phyloP scores from a whole-genome alignment of 2,797 vertebrate genomes.

The Enteromius treurensis region DNA sequence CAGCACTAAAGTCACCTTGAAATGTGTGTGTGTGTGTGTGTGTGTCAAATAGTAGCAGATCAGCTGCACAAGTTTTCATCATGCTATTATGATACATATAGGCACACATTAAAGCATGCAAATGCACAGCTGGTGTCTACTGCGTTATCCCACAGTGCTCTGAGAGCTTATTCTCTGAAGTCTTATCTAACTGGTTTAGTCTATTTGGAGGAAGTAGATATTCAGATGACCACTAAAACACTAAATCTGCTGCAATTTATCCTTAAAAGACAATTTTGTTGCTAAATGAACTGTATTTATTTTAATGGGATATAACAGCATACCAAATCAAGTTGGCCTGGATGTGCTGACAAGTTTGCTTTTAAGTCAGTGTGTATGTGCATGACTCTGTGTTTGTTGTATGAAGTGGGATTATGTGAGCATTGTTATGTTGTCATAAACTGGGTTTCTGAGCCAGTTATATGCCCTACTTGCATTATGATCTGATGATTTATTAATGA shows the following conservation, averaged over 20 bases:
- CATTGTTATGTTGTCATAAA: constrained; percentile 9
- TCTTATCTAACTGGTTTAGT: not conserved
- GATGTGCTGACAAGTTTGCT: constrained; percentile 3
- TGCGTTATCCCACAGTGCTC: not conserved
- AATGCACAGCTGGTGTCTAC: constrained; percentile 17
- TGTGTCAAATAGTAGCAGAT: not conserved
- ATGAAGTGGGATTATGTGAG: not conserved
- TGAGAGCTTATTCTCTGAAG: not conserved
- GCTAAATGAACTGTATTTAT: not conserved
- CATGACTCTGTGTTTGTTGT: not conserved
- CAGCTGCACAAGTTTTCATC: not conserved
- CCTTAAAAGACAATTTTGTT: constrained; percentile 1
- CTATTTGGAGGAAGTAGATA: constrained; percentile 16
- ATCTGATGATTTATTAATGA: not conserved
- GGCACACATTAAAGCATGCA: not conserved
- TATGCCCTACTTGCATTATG: constrained; percentile 7
- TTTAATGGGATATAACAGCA: constrained; percentile 5
- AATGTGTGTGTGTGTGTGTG: not conserved
- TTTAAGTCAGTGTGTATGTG: not conserved
- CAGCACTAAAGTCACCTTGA: constrained; percentile 34
- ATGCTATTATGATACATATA: constrained; percentile 6
- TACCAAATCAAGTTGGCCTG: not conserved
- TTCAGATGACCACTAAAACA: not conserved
- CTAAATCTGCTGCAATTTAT: not conserved
- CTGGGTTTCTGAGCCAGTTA: constrained; percentile 3